Evolutionary conservation across 2,113 vertebrate species (phyloP).

Genomic region (Antigone vipio): DNA sequence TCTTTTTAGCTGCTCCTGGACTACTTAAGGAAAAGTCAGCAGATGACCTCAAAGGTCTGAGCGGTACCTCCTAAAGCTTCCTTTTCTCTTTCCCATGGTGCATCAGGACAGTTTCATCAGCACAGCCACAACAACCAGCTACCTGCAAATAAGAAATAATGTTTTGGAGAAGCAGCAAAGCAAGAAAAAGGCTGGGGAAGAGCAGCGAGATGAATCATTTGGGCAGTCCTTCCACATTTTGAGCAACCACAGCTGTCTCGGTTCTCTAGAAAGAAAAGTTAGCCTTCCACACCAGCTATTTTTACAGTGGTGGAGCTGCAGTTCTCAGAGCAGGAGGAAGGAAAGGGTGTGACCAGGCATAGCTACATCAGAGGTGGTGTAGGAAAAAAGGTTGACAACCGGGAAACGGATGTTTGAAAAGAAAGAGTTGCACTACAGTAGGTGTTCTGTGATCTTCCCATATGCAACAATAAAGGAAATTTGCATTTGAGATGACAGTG

Average conservation of each 20-base stretch:
- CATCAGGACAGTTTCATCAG: not conserved
- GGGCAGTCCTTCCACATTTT: not conserved
- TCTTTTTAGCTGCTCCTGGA: constrained; percentile 25
- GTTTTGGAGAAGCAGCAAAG: not conserved
- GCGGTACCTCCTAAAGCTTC: not conserved
- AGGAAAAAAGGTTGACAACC: constrained; percentile 9
- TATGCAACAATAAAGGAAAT: not conserved
- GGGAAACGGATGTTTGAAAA: constrained; percentile 22
- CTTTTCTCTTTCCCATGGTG: not conserved
- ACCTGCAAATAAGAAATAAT: not conserved
- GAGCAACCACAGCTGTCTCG: not conserved
- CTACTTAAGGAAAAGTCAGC: not conserved
- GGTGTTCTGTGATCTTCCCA: constrained; percentile 15
- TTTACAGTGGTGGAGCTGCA: not conserved
- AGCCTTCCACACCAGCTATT: not conserved
- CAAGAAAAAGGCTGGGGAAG: not conserved
- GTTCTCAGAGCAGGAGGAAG: constrained; percentile 4
- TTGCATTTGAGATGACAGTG: not conserved
- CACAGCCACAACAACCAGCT: fast-evolving
- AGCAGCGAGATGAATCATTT: not conserved
- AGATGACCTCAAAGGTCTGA: not conserved
- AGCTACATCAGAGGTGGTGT: not conserved
- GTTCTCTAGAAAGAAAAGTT: not conserved
- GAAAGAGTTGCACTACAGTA: not conserved
- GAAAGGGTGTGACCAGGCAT: constrained; percentile 43